A percentile compares a stretch with the other conserved stretches of the same genome.
Conservation (phyloP, 2,797 vertebrate genomes). For the Hemibagrus guttatus region DNA sequence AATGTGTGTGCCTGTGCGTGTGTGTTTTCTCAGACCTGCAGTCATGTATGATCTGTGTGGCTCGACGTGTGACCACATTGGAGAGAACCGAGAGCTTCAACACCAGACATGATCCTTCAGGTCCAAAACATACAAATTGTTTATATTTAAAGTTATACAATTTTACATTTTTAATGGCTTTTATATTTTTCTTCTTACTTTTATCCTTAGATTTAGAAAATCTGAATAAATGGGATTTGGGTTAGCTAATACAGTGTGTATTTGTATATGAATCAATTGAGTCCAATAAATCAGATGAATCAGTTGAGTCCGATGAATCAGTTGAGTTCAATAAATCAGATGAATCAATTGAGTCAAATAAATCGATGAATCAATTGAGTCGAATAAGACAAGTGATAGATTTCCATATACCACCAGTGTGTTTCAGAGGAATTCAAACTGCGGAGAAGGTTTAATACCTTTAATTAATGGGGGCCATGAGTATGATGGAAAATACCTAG, state of each 20-base stretch:
- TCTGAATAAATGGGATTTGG: not conserved
- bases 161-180: no score
- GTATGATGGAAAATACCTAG: no score
- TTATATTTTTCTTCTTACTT: not conserved
- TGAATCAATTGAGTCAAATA: not conserved
- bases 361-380: not conserved
- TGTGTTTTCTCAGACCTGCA: constrained; percentile 83
- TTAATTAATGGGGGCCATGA: no score
- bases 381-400: not conserved
- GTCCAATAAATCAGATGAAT: not conserved
- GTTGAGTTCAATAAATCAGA: not conserved
- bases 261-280: not conserved
- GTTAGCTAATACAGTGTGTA: not conserved
- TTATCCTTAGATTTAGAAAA: not conserved
- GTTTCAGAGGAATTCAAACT: no score
- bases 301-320: not conserved
- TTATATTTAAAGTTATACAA: not conserved
- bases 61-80: constrained; percentile 85
- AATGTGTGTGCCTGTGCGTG: not conserved
- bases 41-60: constrained; percentile 99
- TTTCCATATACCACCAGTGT: not conserved
- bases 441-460: no score
- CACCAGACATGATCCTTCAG: constrained; percentile 93
- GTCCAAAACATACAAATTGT: constrained; percentile 70
- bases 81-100: constrained; percentile 94